Conservation (phyloP, 2,113 vertebrate species). For the Arenaria interpres region DNA sequence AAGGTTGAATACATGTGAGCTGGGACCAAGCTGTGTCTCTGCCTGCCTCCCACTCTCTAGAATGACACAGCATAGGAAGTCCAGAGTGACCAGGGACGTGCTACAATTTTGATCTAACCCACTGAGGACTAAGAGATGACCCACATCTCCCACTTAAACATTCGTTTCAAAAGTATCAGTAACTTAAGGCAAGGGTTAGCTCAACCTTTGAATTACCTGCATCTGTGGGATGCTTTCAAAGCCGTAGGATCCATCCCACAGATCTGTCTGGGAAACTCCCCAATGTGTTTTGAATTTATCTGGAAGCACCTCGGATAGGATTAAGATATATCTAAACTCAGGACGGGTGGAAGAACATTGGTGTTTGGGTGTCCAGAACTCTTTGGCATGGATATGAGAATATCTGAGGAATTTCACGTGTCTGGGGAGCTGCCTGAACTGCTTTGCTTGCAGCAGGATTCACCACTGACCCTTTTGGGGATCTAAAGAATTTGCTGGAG, state of each 20-base stretch:
- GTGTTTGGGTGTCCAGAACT: background rate
- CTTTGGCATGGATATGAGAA: background rate
- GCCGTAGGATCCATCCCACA: background rate
- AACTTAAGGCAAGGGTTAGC: background rate
- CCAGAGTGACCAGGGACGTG: background rate
- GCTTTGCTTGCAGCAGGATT: background rate
- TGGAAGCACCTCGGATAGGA: background rate
- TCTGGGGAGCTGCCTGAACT: background rate
- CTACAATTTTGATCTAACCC: background rate
- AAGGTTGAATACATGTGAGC: background rate
- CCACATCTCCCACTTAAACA: background rate
- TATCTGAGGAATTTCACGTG: background rate
- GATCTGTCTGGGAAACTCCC: background rate
- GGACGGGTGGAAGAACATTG: background rate
- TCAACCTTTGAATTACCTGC: background rate
- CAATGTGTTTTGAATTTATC: background rate
- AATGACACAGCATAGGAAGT: background rate
- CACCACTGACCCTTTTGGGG: background rate
- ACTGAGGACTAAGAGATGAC: background rate
- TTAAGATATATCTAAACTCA: background rate
- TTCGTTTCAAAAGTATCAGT: background rate
- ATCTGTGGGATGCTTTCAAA: background rate
- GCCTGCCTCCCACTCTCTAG: background rate
- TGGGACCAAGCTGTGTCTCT: background rate
- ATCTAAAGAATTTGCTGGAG: background rate